Percentiles rank a stretch among this genome's conserved stretches.
Conservation (phyloP, 2,888 invertebrate genomes). For the Formica aserva region DNA sequence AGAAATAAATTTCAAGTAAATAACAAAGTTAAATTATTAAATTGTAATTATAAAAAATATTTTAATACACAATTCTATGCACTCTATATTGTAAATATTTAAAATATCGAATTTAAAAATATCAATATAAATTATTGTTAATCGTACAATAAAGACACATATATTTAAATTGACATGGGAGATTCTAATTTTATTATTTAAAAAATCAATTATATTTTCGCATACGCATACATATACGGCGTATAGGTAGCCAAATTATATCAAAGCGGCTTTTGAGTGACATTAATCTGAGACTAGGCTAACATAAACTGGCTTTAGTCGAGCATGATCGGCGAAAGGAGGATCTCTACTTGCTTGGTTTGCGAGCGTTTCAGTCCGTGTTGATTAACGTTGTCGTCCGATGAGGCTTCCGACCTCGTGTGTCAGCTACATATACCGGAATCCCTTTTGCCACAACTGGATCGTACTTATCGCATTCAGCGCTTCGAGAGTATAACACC, state of each 20-base stretch:
- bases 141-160: background rate
- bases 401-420: conserved; percentile 34
- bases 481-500: conserved; percentile 37
- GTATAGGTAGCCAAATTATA: background rate
- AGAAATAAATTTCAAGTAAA: background rate
- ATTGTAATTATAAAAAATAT: background rate
- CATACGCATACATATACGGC: background rate
- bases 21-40: background rate
- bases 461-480: conserved; percentile 40
- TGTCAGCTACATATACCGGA: conserved; percentile 42
- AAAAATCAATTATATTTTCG: conserved; percentile 16
- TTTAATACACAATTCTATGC: background rate
- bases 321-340: conserved; percentile 52
- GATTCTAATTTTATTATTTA: background rate
- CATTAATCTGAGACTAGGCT: conserved; percentile 31
- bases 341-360: conserved; percentile 32
- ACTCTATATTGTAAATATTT: background rate
- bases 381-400: conserved; percentile 65
- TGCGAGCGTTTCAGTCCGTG: conserved; percentile 28
- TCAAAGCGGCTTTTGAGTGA: background rate
- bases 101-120: background rate
- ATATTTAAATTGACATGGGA: background rate
- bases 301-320: conserved; percentile 39
- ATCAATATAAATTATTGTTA: background rate
- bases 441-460: conserved; percentile 63